Base-by-base conservation (phyloP, 2,113 vertebrate genomes). In the Hypocryptadius cinnamomeus region DNA sequence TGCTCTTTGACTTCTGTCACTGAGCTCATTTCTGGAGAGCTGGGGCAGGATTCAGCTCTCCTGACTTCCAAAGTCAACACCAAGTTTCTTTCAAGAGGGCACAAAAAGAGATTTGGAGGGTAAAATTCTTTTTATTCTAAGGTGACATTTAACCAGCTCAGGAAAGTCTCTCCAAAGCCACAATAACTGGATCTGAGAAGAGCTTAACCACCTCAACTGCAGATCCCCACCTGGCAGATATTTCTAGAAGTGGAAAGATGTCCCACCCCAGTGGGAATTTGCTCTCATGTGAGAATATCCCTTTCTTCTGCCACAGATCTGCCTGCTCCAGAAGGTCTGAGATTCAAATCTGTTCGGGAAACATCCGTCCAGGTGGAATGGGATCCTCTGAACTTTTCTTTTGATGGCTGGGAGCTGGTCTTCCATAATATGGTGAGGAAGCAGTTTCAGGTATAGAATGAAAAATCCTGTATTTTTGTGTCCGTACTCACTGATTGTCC, bases 401-500 rank as follows among this genome's bases (percentile, higher is more conserved):
- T 99, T 53, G 99, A 99, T 94, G 98, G 98, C 9, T 99, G 99
- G 99, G 99, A 99, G 95, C 98, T 99, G 87, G 98, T 99, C 94
- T 99, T 99, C 97, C 98, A 95, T 79, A 99, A 99, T 70, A 98
- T 98, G 87, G 99, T 99, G 91, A 99, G 98, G 95, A 37, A 71
- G 33, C 7, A 11, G 8, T 39, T 44, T 53, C 31, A 44, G 0
- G 1, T 28, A 3, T 2, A 12, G 76, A 79, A 19, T 23, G 53
- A 77, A 73, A 69, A 37, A 21, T n/a, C 28, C 28, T 37, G 20
- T 20, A 24, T 37, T 42, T 53, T 37, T 25, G 1, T 10, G 8
- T 59, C 31, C 71, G 7, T 47, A 6, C 35, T 77, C 61, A 92
- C 20, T 16, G 12, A 54, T 42, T 50, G 15, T 72, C 28, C 51